A percentile compares a stretch with the other conserved stretches of the same genome.
These are phyloP conservation scores for Drosophila glabriapex DNA, from an alignment of 2,888 invertebrate species.

Conservation along the genomic window DNA sequence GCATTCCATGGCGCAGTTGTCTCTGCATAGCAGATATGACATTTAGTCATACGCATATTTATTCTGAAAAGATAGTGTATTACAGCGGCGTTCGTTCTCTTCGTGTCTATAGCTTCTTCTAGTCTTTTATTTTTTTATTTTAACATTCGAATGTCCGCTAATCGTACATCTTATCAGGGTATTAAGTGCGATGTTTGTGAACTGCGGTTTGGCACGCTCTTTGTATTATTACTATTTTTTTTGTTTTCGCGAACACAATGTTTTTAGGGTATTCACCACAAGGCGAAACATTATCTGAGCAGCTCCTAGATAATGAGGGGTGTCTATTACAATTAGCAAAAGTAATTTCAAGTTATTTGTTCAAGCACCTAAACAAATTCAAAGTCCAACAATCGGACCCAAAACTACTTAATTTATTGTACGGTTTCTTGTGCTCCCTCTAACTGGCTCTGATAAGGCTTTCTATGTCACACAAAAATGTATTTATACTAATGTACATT, in stretches of 20 bases:
- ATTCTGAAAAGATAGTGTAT: constrained; percentile 19
- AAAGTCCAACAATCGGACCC: not conserved
- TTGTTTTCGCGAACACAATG: constrained; percentile 45
- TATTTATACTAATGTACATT: not conserved
- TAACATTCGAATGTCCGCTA: constrained; percentile 52
- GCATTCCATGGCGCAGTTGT: not conserved
- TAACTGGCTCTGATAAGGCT: not conserved
- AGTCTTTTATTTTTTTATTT: constrained; percentile 44
- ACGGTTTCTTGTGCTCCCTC: not conserved
- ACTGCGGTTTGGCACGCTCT: constrained; percentile 72
- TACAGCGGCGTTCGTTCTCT: not conserved
- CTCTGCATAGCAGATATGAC: not conserved
- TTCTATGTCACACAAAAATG: not conserved
- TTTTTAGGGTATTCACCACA: constrained; percentile 77
- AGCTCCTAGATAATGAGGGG: constrained; percentile 45
- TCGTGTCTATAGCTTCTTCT: not conserved
- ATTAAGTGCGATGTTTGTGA: constrained; percentile 70
- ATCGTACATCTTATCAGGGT: constrained; percentile 72
- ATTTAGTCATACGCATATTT: not conserved
- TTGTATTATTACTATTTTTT: constrained; percentile 6
- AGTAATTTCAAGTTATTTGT: constrained; percentile 70
- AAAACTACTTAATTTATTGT: not conserved
- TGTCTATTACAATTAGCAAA: constrained; percentile 70
- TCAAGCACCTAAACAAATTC: constrained; percentile 27
- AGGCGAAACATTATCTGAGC: constrained; percentile 60